A percentile compares a stretch with the other conserved stretches of the same genome.
Evolutionary conservation across 2,113 vertebrate genomes (phyloP).

Genomic region (Crotalus horridus): DNA sequence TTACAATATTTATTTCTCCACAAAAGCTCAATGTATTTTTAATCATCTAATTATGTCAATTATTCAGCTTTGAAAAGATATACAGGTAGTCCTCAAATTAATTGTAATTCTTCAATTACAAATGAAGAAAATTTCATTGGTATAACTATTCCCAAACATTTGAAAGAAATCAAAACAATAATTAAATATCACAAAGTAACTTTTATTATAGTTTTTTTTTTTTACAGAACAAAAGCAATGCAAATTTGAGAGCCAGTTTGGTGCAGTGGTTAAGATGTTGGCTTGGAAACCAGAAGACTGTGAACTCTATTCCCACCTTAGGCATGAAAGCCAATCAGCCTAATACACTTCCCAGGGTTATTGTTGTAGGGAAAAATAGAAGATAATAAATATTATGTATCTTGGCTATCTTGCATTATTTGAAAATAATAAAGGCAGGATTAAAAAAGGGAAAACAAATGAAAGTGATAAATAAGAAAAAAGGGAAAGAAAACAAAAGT

Average conservation of each 20-base stretch:
- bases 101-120: not conserved
- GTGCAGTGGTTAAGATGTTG: not conserved
- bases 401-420: not conserved
- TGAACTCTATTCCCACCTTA: too few species aligned
- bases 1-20: not conserved
- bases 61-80: not conserved
- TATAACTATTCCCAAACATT: not conserved
- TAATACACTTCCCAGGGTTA: not conserved
- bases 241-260: not conserved
- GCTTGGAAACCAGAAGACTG: too few species aligned
- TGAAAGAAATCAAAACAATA: not conserved
- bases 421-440: not conserved
- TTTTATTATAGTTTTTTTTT: not conserved
- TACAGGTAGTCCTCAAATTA: not conserved
- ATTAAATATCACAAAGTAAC: not conserved
- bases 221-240: not conserved
- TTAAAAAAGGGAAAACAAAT: not conserved
- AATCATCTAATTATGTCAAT: not conserved
- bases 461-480: not conserved
- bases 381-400: not conserved
- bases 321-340: not conserved
- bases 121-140: not conserved
- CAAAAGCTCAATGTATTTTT: not conserved
- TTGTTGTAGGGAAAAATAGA: not conserved
- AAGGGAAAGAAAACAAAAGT: not conserved